Percentiles rank a stretch among this genome's conserved stretches.
Conservation (phyloP, 1,140 invertebrate species). For the Rhyzopertha dominica region DNA sequence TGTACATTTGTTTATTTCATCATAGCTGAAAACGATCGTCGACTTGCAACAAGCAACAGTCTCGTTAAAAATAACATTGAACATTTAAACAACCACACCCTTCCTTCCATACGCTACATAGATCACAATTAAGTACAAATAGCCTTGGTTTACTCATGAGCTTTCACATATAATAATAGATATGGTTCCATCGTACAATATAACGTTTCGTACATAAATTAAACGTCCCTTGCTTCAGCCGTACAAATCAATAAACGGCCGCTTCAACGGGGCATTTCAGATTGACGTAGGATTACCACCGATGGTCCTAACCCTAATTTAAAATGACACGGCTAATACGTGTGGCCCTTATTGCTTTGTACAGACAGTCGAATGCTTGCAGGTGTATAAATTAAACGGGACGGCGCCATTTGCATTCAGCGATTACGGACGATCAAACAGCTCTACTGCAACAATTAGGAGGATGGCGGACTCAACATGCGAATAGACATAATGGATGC, state of each 20-base stretch:
- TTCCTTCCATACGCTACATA: slow-evolving; percentile 25
- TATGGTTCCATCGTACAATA: too few species aligned
- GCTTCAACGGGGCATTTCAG: neutral
- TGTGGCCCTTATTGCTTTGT: slow-evolving; percentile 1
- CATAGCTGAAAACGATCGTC: slow-evolving; percentile 35
- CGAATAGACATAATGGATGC: too few species aligned
- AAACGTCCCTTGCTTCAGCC: too few species aligned
- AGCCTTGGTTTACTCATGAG: too few species aligned
- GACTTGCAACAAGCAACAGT: slow-evolving; percentile 41
- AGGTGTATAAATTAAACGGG: slow-evolving; percentile 22
- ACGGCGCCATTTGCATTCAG: too few species aligned
- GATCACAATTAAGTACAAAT: slow-evolving; percentile 5
- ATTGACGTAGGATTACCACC: slow-evolving; percentile 15
- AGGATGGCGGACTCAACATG: too few species aligned
- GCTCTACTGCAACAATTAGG: too few species aligned
- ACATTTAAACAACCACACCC: slow-evolving; percentile 41
- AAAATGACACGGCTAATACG: slow-evolving; percentile 7
- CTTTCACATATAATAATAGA: too few species aligned
- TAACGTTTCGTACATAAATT: too few species aligned
- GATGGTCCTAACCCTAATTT: slow-evolving; percentile 22
- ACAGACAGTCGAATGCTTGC: slow-evolving; percentile 39
- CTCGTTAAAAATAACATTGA: slow-evolving; percentile 40
- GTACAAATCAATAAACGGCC: slow-evolving; percentile 25
- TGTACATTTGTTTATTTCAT: slow-evolving; percentile 42
- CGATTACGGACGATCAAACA: too few species aligned